A percentile compares a stretch with the other conserved stretches of the same genome.
These are phyloP conservation scores for Sebastolobus altivelis DNA, from an alignment of 2,797 vertebrate genomes.

Conservation along the genomic window DNA sequence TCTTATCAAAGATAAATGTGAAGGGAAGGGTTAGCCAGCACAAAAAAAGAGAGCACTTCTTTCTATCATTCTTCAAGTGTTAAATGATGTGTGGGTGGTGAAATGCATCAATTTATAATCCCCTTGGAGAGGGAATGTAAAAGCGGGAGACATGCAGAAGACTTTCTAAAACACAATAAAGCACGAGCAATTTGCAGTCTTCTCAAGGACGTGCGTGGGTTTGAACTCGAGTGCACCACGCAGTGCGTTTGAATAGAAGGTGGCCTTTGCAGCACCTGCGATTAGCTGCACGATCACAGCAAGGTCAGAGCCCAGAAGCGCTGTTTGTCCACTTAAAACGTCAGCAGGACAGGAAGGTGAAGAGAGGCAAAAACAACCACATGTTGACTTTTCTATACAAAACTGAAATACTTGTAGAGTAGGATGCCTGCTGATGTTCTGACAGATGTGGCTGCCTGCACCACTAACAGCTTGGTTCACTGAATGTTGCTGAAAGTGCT, in stretches of 20 bases:
- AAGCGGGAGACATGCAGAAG: conserved; percentile 6
- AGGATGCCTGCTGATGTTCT: conserved; percentile 18
- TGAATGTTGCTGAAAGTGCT: conserved; percentile 10
- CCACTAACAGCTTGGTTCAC: conserved; percentile 12
- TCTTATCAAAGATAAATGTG: conserved; percentile 30
- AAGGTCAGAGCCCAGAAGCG: not conserved
- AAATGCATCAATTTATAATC: conserved; percentile 24
- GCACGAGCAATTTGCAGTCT: not conserved
- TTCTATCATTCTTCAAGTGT: conserved; percentile 17
- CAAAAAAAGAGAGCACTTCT: not conserved
- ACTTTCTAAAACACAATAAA: conserved; percentile 6
- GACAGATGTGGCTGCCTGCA: conserved; percentile 11
- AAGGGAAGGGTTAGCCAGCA: not conserved
- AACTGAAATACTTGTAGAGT: conserved; percentile 10
- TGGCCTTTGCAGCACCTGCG: not conserved
- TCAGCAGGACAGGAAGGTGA: not conserved
- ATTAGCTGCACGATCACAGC: not conserved
- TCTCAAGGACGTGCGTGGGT: conserved; percentile 40
- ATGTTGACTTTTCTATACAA: not conserved
- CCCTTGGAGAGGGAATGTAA: conserved; percentile 24
- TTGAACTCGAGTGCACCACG: not conserved
- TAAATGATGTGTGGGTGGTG: conserved; percentile 42
- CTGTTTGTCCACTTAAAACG: not conserved
- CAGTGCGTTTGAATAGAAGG: conserved; percentile 22
- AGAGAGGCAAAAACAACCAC: not conserved